Evolutionary conservation across 2,797 vertebrate genomes (phyloP), one percentile per base, ranked within the genome.

Genomic region (Oreochromis mossambicus): DNA sequence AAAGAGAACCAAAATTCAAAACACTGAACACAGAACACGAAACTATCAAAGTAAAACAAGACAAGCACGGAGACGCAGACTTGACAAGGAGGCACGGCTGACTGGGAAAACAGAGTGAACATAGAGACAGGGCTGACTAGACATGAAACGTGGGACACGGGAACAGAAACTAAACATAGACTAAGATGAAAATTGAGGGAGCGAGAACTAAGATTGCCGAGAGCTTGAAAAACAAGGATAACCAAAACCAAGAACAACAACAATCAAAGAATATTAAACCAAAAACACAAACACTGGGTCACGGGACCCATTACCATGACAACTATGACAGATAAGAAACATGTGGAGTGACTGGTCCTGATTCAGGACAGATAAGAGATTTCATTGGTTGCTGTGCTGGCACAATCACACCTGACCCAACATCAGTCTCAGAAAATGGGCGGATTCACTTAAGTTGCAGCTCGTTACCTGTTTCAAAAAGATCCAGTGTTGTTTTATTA

Each of bases 121-220:
- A 26, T 55, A 26, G 24, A 14, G 52, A 26, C 0, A 0, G 1
- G 54, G n/a, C n/a, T 55, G 24, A 55, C 0, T 8, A 0, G 54
- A 55, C 4, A 55, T 55, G 24, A 55, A 24, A 26, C 54, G 7
- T 55, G 54, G 24, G 24, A 55, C 54, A 55, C 12, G 0, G 54
- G 1, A 55, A 55, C 54, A 55, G 54, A 55, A 14, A 55, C 21
- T 55, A 55, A 55, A 55, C 52, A 55, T 0, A 55, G n/a, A n/a
- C n/a, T n/a, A 55, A 14, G 24, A 55, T 26, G 12, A 55, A 55
- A 55, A 55, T 24, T 24, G 24, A 56, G 0, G 24, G 54, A 29
- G 54, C 0, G 24, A 56, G 13, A 56, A 56, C 54, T 56, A 29
- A 29, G 54, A 29, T 29, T 56, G 0, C 24, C 3, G 7, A 29